Evolutionary conservation across 2,113 vertebrate species (phyloP).

Genomic region (Psophia crepitans): DNA sequence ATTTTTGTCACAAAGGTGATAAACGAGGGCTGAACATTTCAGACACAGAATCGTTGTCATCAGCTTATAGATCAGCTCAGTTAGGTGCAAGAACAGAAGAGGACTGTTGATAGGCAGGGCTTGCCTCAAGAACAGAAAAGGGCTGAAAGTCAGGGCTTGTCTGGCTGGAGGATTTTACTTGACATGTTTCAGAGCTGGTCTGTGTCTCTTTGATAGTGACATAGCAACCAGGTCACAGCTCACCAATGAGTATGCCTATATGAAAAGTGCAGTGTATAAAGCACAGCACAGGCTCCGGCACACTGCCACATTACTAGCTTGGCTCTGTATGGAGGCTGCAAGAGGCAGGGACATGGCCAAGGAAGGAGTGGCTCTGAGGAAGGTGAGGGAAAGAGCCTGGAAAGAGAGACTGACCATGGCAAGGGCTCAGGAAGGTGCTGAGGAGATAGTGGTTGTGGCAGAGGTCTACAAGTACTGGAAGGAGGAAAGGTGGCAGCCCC

Average conservation of each 20-base stretch:
- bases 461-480: neutral
- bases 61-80: neutral
- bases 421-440: neutral
- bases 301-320: rapidly evolving
- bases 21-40: neutral
- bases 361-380: neutral
- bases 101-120: neutral
- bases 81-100: neutral
- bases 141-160: neutral
- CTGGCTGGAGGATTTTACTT: neutral
- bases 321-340: neutral
- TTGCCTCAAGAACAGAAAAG: neutral
- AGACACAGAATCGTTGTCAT: neutral
- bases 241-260: neutral
- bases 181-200: neutral
- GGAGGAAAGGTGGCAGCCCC: neutral
- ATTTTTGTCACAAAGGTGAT: neutral
- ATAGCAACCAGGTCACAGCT: neutral
- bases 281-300: neutral
- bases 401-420: neutral
- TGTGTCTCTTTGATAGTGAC: neutral
- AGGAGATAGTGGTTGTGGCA: neutral
- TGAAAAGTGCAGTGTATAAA: neutral
- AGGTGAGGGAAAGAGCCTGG: neutral
- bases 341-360: neutral